Evolutionary conservation across 2,113 vertebrate genomes (phyloP).

Genomic region (Montifringilla adamsi): DNA sequence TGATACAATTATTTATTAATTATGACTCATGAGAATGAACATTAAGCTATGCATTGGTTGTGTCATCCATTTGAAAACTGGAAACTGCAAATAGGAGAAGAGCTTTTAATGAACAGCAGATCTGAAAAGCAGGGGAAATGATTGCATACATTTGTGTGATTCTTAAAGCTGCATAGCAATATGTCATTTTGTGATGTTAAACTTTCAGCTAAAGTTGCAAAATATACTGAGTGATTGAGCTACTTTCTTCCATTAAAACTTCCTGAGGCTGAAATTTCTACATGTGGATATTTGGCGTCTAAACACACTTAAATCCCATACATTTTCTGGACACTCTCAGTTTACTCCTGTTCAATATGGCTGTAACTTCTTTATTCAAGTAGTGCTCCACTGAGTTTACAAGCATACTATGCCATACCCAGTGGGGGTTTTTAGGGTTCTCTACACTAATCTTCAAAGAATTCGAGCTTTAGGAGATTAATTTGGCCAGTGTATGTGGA

Average conservation of each 20-base stretch:
- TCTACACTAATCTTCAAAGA: neutral
- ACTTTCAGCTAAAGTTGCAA: constrained; percentile 29
- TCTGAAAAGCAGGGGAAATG: constrained; percentile 49
- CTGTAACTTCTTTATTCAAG: neutral
- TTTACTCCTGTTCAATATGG: neutral
- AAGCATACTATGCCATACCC: neutral
- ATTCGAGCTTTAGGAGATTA: neutral
- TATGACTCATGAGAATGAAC: constrained; percentile 57
- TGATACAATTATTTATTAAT: constrained; percentile 73
- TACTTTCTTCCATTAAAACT: constrained; percentile 47
- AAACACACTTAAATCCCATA: neutral
- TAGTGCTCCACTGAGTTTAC: neutral
- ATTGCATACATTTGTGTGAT: constrained; percentile 24
- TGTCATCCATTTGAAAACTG: neutral
- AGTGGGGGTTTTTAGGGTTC: neutral
- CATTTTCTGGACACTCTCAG: neutral
- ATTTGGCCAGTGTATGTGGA: neutral
- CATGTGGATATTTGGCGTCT: neutral
- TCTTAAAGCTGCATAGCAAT: constrained; percentile 56
- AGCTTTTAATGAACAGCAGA: constrained; percentile 7
- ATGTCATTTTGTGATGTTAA: constrained; percentile 39
- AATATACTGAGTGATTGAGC: constrained; percentile 29
- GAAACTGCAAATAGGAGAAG: neutral
- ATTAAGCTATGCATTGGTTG: constrained; percentile 46
- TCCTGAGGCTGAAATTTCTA: constrained; percentile 32